These are phyloP conservation scores for Pyrgilauda ruficollis DNA, from an alignment of 2,113 vertebrate species.

Conservation along the genomic window DNA sequence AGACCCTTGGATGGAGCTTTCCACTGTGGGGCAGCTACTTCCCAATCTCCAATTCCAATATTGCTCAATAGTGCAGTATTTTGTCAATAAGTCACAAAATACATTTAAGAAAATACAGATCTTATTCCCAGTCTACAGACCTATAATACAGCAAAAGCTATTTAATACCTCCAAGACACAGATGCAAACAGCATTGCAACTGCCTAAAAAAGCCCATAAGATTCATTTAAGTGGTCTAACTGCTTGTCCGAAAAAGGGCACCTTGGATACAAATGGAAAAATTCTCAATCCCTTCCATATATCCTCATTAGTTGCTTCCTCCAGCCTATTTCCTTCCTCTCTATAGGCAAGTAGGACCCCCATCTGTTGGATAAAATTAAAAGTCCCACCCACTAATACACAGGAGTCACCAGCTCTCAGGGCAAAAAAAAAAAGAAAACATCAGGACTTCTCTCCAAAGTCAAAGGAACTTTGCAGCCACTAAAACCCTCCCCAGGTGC, in stretches of 20 bases:
- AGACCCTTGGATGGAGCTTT: not conserved
- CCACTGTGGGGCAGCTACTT: not conserved
- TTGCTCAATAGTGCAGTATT: not conserved
- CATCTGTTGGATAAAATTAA: constrained; percentile 1
- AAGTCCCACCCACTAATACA: not conserved
- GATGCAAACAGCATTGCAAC: not conserved
- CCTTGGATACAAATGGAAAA: not conserved
- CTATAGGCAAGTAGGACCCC: not conserved
- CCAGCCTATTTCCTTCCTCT: not conserved
- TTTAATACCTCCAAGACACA: not conserved
- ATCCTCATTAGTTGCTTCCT: constrained; percentile 33
- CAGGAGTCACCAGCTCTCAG: not conserved
- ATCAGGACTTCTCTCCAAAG: constrained; percentile 30
- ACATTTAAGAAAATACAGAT: not conserved
- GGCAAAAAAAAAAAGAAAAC: constrained; percentile 10
- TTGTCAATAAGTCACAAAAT: not conserved
- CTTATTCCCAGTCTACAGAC: not conserved
- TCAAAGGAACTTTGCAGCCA: constrained; percentile 36
- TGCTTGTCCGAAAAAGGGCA: not conserved
- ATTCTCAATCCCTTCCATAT: not conserved
- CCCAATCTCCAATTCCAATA: not conserved
- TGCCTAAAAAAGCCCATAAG: not conserved
- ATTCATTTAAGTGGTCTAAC: not conserved
- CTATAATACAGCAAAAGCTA: not conserved
- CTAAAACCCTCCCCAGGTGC: constrained; percentile 49